Conservation (phyloP, 2,113 vertebrate species). For the Tretioscincus oriximinensis region DNA sequence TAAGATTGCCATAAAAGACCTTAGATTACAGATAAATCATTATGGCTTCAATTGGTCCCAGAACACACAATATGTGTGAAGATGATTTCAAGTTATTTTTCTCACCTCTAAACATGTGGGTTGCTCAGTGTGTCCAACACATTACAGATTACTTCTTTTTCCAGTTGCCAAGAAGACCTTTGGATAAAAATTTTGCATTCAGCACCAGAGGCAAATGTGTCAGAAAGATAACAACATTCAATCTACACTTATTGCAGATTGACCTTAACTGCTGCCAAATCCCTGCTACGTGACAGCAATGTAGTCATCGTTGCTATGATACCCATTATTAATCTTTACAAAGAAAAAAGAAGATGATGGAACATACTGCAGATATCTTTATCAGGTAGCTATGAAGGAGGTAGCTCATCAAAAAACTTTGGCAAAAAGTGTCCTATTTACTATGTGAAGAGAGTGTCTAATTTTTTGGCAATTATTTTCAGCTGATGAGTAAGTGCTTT, state of each 20-base stretch:
- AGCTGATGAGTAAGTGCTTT: conserved; percentile 27
- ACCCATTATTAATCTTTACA: conserved; percentile 69
- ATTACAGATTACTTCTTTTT: conserved; percentile 31
- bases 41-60: neutral
- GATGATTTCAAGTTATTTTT: neutral
- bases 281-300: conserved; percentile 55
- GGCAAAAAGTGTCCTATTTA: conserved; percentile 32
- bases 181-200: conserved; percentile 56
- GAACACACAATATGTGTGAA: conserved; percentile 12
- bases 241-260: conserved; percentile 56
- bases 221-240: conserved; percentile 61
- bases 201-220: conserved; percentile 56
- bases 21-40: neutral
- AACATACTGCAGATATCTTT: conserved; percentile 59
- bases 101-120: neutral
- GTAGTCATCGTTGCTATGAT: conserved; percentile 74
- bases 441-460: conserved; percentile 19
- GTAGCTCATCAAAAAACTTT: conserved; percentile 54
- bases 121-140: neutral
- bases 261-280: conserved; percentile 70
- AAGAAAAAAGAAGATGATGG: conserved; percentile 68
- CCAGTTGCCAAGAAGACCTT: neutral
- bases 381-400: conserved; percentile 45
- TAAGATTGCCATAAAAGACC: too few species aligned
- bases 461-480: conserved; percentile 25